These are phyloP conservation scores for Lycia hirtaria DNA, from an alignment of 2,888 invertebrate genomes.

Conservation along the genomic window DNA sequence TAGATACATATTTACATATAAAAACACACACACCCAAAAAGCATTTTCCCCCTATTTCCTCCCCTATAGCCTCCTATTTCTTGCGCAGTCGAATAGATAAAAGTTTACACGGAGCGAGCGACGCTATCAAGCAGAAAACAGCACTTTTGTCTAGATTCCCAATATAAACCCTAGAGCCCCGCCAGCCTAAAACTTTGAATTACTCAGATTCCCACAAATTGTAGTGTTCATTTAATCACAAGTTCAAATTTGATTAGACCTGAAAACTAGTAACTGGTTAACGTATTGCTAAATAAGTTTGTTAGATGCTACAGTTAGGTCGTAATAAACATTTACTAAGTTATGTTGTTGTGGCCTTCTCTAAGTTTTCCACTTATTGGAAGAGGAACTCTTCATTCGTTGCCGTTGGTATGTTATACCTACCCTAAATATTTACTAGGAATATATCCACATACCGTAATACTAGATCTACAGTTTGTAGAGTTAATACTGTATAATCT, in stretches of 20 bases:
- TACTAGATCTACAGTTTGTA: too few relatives aligned
- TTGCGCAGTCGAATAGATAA: too few relatives aligned
- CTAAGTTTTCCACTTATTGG: background rate
- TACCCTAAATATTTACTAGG: background rate
- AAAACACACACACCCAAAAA: too few relatives aligned
- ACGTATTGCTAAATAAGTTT: constrained; percentile 1
- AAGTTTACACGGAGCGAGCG: too few relatives aligned
- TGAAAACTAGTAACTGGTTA: constrained; percentile 1
- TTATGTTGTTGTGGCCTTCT: background rate
- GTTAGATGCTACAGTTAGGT: background rate
- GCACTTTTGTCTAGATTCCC: too few relatives aligned
- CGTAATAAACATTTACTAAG: background rate
- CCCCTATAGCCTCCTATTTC: too few relatives aligned
- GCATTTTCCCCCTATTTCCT: too few relatives aligned
- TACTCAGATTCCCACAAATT: constrained; percentile 2
- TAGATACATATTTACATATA: too few relatives aligned
- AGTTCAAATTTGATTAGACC: constrained; percentile 1
- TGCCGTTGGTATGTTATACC: background rate
- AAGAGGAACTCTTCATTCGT: background rate
- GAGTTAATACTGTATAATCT: too few relatives aligned
- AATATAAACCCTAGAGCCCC: background rate
- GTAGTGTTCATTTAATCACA: background rate
- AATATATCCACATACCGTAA: too few relatives aligned
- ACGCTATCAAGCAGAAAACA: too few relatives aligned
- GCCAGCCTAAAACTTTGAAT: background rate